Conservation (phyloP, 2,888 invertebrate species). For the Amphipoea lucens region DNA sequence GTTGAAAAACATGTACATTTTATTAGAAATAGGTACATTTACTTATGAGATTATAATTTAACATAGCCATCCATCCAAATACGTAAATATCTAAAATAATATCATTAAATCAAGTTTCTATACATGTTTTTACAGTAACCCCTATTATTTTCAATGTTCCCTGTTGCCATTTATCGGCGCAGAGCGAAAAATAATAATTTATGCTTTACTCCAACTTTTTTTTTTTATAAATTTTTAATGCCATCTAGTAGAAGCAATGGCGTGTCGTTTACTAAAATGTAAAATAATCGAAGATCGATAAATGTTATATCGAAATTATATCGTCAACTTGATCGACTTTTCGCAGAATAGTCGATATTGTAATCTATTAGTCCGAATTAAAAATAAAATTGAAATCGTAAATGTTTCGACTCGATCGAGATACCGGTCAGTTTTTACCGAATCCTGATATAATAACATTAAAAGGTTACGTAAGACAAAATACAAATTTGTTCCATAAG, state of each 20-base stretch:
- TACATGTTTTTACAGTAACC: conserved; percentile 67
- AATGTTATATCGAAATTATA: conserved; percentile 43
- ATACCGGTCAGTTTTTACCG: conserved; percentile 22
- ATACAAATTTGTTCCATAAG: conserved; percentile 70
- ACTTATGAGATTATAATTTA: conserved; percentile 16
- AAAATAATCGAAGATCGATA: conserved; percentile 56
- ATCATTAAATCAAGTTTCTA: conserved; percentile 62
- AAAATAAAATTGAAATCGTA: conserved; percentile 38
- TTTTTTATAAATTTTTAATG: conserved; percentile 42
- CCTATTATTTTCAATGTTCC: conserved; percentile 44
- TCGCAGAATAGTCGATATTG: conserved; percentile 33
- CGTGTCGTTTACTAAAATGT: conserved; percentile 56
- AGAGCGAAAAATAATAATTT: conserved; percentile 29
- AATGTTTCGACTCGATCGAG: conserved; percentile 25
- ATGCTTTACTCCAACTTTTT: conserved; percentile 44
- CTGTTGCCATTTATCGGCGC: conserved; percentile 22
- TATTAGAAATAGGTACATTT: conserved; percentile 25
- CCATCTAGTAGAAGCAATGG: conserved; percentile 50
- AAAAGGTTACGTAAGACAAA: conserved; percentile 58
- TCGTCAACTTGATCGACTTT: conserved; percentile 49
- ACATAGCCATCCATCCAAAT: conserved; percentile 47
- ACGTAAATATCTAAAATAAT: conserved; percentile 62
- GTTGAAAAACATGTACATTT: conserved; percentile 30
- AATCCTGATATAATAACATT: conserved; percentile 46
- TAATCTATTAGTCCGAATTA: conserved; percentile 35